Evolutionary conservation across 1,140 invertebrate genomes (phyloP).

Genomic region (Bombus soroeensis): DNA sequence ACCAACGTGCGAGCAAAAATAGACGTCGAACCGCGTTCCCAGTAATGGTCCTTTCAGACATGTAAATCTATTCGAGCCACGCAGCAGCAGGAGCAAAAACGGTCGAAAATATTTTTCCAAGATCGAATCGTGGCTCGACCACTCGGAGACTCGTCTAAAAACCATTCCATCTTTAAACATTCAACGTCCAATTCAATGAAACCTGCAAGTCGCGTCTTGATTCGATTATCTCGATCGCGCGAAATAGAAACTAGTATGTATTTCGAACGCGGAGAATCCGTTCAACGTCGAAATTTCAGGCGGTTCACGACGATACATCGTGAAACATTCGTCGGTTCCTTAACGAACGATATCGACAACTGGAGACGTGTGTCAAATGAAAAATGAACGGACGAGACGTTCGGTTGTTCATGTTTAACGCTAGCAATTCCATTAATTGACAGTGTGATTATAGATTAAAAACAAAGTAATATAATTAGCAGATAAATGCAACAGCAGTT

Average conservation of each 20-base stretch:
- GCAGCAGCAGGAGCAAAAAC: slow-evolving; percentile 1
- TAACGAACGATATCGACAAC: slow-evolving; percentile 16
- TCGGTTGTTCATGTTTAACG: background rate
- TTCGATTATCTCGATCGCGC: background rate
- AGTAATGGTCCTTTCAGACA: slow-evolving; percentile 65
- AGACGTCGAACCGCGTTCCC: slow-evolving; percentile 28
- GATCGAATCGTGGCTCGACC: background rate
- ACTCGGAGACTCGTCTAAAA: background rate
- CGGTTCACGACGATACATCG: background rate
- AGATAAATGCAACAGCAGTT: background rate
- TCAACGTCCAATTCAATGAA: too few relatives aligned
- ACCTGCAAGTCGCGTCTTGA: background rate
- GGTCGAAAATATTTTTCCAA: slow-evolving; percentile 36
- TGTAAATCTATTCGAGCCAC: slow-evolving; percentile 66
- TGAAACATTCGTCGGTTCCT: background rate
- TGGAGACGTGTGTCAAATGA: background rate
- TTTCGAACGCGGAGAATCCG: background rate
- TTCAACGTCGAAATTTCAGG: too few relatives aligned
- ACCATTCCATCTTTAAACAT: background rate
- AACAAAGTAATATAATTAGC: background rate
- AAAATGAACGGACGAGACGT: background rate
- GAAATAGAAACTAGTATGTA: background rate
- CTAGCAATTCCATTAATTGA: background rate
- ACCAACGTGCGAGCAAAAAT: slow-evolving; percentile 31
- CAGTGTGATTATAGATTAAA: background rate